phyloP scores from a whole-genome alignment of 2,888 invertebrate genomes.

The Drosophila meridionalis region DNA sequence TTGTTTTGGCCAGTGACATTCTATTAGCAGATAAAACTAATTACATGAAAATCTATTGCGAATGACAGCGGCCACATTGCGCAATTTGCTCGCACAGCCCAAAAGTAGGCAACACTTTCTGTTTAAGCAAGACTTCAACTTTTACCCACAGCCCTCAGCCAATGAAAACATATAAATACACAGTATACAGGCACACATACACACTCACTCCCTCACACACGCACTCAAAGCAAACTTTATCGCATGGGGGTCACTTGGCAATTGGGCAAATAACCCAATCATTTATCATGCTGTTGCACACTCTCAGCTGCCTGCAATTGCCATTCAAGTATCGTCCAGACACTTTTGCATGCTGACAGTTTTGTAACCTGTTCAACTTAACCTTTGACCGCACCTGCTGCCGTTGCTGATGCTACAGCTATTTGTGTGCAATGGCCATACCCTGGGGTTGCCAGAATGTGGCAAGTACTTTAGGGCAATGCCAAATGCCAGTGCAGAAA shows the following conservation, averaged over 20 bases:
- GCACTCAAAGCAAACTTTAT: slow-evolving; percentile 22
- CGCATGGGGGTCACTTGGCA: slow-evolving; percentile 36
- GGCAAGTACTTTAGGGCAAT: not conserved
- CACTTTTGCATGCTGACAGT: slow-evolving; percentile 46
- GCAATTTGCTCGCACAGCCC: slow-evolving; percentile 40
- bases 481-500: not conserved
- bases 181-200: slow-evolving; percentile 10
- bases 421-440: slow-evolving; percentile 19
- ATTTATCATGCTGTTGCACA: slow-evolving; percentile 55
- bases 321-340: slow-evolving; percentile 33
- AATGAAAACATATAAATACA: slow-evolving; percentile 49
- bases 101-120: slow-evolving; percentile 54
- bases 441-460: not conserved
- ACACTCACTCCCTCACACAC: not conserved
- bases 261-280: slow-evolving; percentile 32
- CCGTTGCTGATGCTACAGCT: slow-evolving; percentile 6
- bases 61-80: slow-evolving; percentile 54
- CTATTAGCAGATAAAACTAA: slow-evolving; percentile 67
- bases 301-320: slow-evolving; percentile 29
- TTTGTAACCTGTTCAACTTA: slow-evolving; percentile 50
- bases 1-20: slow-evolving; percentile 56
- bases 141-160: slow-evolving; percentile 25
- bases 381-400: slow-evolving; percentile 35
- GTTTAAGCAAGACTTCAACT: slow-evolving; percentile 24
- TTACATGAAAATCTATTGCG: slow-evolving; percentile 62